Evolutionary conservation across 2,113 vertebrate species (phyloP), one percentile per base, ranked within the genome.

Genomic region (Pomatorhinus ruficollis): DNA sequence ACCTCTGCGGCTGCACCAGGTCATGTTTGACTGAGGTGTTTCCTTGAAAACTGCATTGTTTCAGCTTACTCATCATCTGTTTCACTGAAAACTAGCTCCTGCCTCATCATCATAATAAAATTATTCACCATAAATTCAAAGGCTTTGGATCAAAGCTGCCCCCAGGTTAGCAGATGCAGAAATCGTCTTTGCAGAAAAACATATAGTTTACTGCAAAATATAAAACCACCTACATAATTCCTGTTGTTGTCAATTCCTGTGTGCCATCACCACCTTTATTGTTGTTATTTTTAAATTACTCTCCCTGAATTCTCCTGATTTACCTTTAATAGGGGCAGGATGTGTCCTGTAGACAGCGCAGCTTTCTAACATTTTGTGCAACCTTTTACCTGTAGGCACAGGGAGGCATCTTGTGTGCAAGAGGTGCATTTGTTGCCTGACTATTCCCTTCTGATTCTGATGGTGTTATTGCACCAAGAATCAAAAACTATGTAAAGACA

Each of bases 11-110:
- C 93, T 78, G 72, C 65, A 79, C 49, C 49, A 40, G 92, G 93
- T 95, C 83, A 93, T 83, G 88, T 93, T 89, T 83, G 79, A 86
- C 75, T 90, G 90, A 90, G 44, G 69, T 97, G 56, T 95, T 97
- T 97, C 97, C 96, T 97, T 97, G 95, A 97, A 97, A 96, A 96
- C 61, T 94, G 60, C 83, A 42, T 95, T 87, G n/a, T 86, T 96
- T 95, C 95, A 94, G 88, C 90, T 96, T 96, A 92, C 76, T 97
- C 96, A 96, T 96, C 90, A 84, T 93, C 83, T 93, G 49, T 88
- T 96, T 96, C 88, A 94, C 93, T 96, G 92, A 93, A 95, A 94
- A 96, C 0, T 6, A 68, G 53, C 71, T 92, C 68, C 68, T 95
- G 93, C 86, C 53, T 83, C 88, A 96, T 94, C 95, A 96, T 90